phyloP scores from a whole-genome alignment of 2,888 invertebrate species.

The Hydropsyche betteni region DNA sequence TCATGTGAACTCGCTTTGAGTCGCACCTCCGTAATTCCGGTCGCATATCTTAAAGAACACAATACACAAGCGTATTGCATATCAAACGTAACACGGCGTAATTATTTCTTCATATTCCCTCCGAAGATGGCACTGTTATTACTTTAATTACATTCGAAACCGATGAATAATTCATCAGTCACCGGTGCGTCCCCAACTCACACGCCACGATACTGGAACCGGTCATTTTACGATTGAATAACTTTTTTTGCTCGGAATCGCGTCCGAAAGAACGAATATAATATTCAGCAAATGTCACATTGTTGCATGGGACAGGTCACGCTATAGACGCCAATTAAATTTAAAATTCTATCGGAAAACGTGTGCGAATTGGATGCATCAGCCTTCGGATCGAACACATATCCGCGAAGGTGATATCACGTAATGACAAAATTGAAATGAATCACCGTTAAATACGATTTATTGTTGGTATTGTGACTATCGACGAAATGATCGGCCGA shows the following conservation, averaged over 20 bases:
- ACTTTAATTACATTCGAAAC: conserved; percentile 42
- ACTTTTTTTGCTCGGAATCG: conserved; percentile 22
- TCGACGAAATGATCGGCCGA: conserved; percentile 27
- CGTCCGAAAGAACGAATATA: not conserved
- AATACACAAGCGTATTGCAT: not conserved
- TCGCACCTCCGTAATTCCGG: conserved; percentile 24
- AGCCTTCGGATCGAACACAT: no score
- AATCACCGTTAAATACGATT: conserved; percentile 8
- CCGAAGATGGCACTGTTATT: conserved; percentile 50
- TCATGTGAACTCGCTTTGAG: not conserved
- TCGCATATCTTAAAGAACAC: conserved; percentile 6
- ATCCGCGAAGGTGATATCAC: conserved; percentile 13
- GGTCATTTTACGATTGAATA: conserved; percentile 38
- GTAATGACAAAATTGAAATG: conserved; percentile 19
- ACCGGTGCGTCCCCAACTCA: conserved; percentile 38
- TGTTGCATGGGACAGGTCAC: conserved; percentile 29
- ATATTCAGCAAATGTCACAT: conserved; percentile 25
- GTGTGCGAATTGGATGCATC: no score
- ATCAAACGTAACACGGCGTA: conserved; percentile 33
- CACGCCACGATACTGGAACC: conserved; percentile 33
- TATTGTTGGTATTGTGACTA: conserved; percentile 6
- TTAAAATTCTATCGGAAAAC: no score
- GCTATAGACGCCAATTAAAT: not conserved
- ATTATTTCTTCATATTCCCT: conserved; percentile 43
- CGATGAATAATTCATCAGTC: conserved; percentile 50